Base-by-base conservation (phyloP, 2,797 vertebrate species). In the Artibeus lituratus region DNA sequence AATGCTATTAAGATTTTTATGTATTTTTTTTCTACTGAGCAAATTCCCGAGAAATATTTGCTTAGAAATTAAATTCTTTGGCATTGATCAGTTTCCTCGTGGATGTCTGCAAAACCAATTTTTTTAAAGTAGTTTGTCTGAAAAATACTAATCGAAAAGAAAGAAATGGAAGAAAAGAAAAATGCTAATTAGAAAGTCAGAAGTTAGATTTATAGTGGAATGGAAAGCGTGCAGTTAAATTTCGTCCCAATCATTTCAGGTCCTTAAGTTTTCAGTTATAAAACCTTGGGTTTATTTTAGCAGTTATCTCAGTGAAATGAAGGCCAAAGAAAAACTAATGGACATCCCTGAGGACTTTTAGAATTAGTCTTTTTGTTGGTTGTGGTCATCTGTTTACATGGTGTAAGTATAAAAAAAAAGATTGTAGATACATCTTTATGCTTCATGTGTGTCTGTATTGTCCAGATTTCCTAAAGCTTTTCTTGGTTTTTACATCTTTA, bases 11-110 rank as follows among this genome's bases (percentile, higher is more conserved):
- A 95, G 35, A 67, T 95, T 88, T 97, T 95, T 22, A 14, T 84
- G 21, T 85, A 10, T 76, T 47, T 47, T 29, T 29, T 57, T 39
- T 18, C 3, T 37, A 26, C 49, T 49, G 10, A 73, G 49, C 88
- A 92, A 90, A 91, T 92, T n/a, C 11, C 51, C 76, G 32, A 83
- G 80, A 95, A 93, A 94, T 92, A 57, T 65, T 96, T 94, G 55
- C n/a, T 44, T 88, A 73, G 78, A 94, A 94, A 85, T 94, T 87
- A 80, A 76, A 73, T 91, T 76, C 26, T 77, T 93, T 90, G 47
- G 82, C 51, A 73, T 32, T 80, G 7, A 85, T 88, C 22, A 37
- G 7, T 91, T 94, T 95, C 21, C 47, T 88, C 26, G 11, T 86
- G 39, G 16, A 62, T 88, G 69, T 96, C 62, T 97, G 19, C 22